Evolutionary conservation across 2,113 vertebrate genomes (phyloP), one percentile per base, ranked within the genome.

Genomic region (Neoarius graeffei): DNA sequence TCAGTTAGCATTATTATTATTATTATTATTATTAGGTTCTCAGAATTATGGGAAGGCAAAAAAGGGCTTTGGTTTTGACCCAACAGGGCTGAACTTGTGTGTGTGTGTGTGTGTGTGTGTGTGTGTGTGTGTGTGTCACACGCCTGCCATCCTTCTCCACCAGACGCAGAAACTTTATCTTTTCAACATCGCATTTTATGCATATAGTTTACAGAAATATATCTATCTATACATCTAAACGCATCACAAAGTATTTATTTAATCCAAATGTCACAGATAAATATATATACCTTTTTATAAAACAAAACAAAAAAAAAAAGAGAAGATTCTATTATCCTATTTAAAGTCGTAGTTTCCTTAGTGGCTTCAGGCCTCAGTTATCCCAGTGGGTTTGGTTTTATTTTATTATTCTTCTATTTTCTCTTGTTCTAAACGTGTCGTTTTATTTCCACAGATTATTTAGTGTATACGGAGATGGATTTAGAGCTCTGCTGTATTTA

Each of bases 171-270:
- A 92, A 90, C 87, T 93, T 93, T 94, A 93, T 94, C 93, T 91
- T 94, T 94, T 94, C 81, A 89, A 91, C 90, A 90, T 83, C 90
- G 93, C 90, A 81, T 93, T 83, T 88, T 93, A 90, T 96, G 94
- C 96, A 95, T 93, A 95, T 96, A 96, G 91, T 94, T 95, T 89
- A 92, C 86, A 94, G 87, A 91, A 85, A 87, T 86, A 86, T 86
- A 94, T 80, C 52, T 56, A 79, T 81, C 80, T 23, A 76, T 25
- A 81, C 79, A 20, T 69, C 57, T 90, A 85, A 85, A 90, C 56
- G 27, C 94, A 94, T 90, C 92, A 91, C 93, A 94, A 95, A 93
- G 93, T 96, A 95, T 95, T 95, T 96, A 92, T 95, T 95, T 95
- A 93, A 95, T 91, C 81, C 82, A 92, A 82, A 89, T 88, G 92